A percentile compares a stretch with the other conserved stretches of the same genome.
Evolutionary conservation across 2,888 invertebrate genomes (phyloP).

Genomic region (Trichogramma dendrolimi): DNA sequence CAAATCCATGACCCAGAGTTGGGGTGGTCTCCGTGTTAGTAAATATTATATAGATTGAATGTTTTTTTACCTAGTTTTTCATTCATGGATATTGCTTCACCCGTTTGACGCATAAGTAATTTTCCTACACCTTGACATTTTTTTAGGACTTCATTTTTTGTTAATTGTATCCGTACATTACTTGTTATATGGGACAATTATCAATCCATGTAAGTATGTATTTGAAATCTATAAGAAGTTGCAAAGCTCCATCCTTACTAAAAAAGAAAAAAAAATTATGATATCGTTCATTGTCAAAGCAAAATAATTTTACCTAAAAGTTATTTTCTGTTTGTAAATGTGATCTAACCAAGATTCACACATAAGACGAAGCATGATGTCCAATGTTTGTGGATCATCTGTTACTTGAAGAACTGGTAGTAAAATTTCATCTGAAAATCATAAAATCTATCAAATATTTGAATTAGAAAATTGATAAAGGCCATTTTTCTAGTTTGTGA

Average conservation of each 20-base stretch:
- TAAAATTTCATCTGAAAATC: conserved; percentile 65
- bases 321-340: conserved; percentile 75
- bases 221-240: conserved; percentile 77
- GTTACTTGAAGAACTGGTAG: conserved; percentile 75
- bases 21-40: no score
- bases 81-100: conserved; percentile 76
- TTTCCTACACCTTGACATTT: conserved; percentile 84
- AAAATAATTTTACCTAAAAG: conserved; percentile 59
- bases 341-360: conserved; percentile 86
- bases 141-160: conserved; percentile 57
- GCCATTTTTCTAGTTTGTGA: no score
- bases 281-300: neutral
- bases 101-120: conserved; percentile 73
- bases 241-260: conserved; percentile 71
- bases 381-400: conserved; percentile 67
- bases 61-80: conserved; percentile 32
- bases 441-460: neutral
- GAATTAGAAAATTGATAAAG: neutral
- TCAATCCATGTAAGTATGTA: conserved; percentile 74
- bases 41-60: no score
- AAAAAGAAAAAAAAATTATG: conserved; percentile 6
- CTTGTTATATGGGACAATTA: conserved; percentile 58
- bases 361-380: conserved; percentile 75
- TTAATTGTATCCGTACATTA: conserved; percentile 51
- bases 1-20: no score